Evolutionary conservation across 2,888 invertebrate genomes (phyloP), one percentile per base, ranked within the genome.

Genomic region (Cheilosia vernalis): DNA sequence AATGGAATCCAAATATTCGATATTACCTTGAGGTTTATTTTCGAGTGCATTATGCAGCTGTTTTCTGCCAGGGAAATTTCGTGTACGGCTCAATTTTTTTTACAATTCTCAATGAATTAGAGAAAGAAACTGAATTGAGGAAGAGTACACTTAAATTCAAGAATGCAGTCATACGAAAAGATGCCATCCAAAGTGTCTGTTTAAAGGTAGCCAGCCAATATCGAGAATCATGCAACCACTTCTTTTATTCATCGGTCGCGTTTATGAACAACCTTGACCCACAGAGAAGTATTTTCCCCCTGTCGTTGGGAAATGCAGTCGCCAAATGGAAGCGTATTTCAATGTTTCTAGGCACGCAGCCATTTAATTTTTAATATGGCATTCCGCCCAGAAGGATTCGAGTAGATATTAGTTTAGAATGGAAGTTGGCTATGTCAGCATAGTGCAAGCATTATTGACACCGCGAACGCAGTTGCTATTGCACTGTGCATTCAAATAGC

Each of bases 401-500:
- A 27, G 27, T 5, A 27, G 27, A 27, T 7, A 61, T 37, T 42
- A 17, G 55, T 61, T 55, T 55, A 13, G 51, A 69, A 77, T 69
- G 55, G 37, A 55, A 61, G 60, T 76, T 66, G 24, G 17, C 40
- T 49, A 19, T 5, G 2, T 19, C 9, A 15, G 37, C 13, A 60
- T 21, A 15, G 37, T 40, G 27, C 27, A 27, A 42, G 1, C 1
- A 33, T 33, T 44, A 44, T 17, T 17, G 44, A 19, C 17, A 27
- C 27, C 6, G 6, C 27, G 5, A 44, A 17, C 0, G 2, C n/a
- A 47, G 17, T 47, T 19, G 47, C 10, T 10, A 2, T 33, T 10
- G 33, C 10, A 9, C 10, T 33, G 33, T 2, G 30, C 1, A 30
- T n/a, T n/a, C n/a, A n/a, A n/a, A n/a, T n/a, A n/a, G n/a, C n/a